phyloP scores from a whole-genome alignment of 2,888 invertebrate species.

The Baccha elongata region DNA sequence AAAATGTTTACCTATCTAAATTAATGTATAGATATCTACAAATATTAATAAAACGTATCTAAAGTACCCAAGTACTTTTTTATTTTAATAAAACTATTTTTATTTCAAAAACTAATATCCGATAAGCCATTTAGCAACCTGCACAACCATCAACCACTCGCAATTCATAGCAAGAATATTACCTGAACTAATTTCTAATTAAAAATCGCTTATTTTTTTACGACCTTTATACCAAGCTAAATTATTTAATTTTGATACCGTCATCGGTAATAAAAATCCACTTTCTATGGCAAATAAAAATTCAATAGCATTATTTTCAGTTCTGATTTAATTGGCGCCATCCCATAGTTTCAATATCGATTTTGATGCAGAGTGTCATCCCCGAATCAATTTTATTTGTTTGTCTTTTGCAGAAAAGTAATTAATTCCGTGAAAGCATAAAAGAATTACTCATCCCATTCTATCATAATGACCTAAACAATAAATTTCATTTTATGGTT shows the following conservation, averaged over 20 bases:
- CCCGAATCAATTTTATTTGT: constrained; percentile 51
- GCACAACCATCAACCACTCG: neutral
- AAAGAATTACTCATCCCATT: neutral
- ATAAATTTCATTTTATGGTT: no score
- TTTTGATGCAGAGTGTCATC: constrained; percentile 11
- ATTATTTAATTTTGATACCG: constrained; percentile 42
- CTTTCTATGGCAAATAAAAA: constrained; percentile 25
- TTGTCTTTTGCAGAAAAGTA: neutral
- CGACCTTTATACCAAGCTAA: constrained; percentile 12
- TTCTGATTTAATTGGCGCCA: constrained; percentile 63
- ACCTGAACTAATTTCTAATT: constrained; percentile 45
- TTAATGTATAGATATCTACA: no score
- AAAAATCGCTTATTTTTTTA: constrained; percentile 39
- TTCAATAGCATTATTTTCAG: constrained; percentile 15
- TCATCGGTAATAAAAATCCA: constrained; percentile 40
- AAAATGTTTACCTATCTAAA: no score
- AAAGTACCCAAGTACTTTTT: no score
- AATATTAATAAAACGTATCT: no score
- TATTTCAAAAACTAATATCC: neutral
- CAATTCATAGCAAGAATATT: neutral
- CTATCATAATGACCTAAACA: neutral
- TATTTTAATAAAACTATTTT: neutral
- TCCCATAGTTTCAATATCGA: constrained; percentile 9
- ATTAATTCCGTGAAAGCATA: constrained; percentile 29
- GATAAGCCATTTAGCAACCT: neutral